Conservation (phyloP, 2,113 vertebrate genomes). For the Erythrocercus mccallii region DNA sequence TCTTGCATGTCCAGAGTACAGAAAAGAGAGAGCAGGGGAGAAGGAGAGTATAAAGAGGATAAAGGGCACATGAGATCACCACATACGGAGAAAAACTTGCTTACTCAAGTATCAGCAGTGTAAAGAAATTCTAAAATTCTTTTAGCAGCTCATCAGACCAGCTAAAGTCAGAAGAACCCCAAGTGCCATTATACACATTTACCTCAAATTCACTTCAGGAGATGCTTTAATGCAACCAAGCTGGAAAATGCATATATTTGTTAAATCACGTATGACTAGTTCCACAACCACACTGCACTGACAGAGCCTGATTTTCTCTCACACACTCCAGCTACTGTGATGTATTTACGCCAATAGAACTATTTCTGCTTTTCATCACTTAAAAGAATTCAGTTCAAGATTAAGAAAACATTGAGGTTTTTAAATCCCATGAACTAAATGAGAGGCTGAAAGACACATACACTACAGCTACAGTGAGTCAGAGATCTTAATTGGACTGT, state of each 20-base stretch:
- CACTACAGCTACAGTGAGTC: neutral
- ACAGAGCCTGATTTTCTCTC: neutral
- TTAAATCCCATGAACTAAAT: neutral
- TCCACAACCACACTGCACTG: neutral
- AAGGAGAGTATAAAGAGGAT: neutral
- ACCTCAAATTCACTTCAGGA: neutral
- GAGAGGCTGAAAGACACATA: neutral
- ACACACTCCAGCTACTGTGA: neutral
- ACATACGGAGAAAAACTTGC: neutral
- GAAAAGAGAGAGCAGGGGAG: neutral
- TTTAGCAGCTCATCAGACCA: neutral
- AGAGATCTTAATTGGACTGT: neutral
- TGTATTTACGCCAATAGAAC: neutral
- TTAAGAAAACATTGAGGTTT: neutral
- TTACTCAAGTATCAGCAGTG: neutral
- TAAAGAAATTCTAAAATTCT: neutral
- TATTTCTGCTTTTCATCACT: neutral
- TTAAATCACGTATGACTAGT: neutral
- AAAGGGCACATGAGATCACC: neutral
- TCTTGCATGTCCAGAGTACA: neutral
- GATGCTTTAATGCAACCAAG: neutral
- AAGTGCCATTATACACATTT: fast-evolving
- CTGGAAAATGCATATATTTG: neutral
- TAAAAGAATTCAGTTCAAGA: neutral
- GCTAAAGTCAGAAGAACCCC: neutral